phyloP scores from a whole-genome alignment of 2,797 vertebrate genomes.

The Scleropages formosus region DNA sequence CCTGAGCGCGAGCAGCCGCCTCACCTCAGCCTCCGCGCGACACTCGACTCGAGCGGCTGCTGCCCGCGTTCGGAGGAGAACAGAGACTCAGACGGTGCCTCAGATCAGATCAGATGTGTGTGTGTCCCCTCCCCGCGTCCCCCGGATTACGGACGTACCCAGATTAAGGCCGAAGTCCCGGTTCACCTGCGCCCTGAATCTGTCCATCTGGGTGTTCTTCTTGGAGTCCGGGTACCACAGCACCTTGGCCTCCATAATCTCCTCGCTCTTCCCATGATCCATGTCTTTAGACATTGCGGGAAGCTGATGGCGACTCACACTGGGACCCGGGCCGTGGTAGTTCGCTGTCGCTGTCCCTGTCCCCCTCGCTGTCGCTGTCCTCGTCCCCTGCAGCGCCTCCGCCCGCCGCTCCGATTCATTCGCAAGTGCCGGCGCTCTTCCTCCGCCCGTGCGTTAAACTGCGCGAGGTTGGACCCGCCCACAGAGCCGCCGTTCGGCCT shows the following conservation, averaged over 20 bases:
- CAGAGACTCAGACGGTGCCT: too few species aligned
- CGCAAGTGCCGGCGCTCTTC: constrained; percentile 26
- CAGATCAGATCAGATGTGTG: too few species aligned
- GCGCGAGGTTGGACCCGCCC: constrained; percentile 40
- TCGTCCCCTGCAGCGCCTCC: neutral
- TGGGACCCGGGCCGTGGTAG: too few species aligned
- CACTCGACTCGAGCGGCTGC: too few species aligned
- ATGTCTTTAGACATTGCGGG: constrained; percentile 72
- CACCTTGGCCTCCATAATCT: constrained; percentile 84
- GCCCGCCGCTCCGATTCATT: constrained; percentile 5
- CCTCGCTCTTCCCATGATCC: constrained; percentile 65
- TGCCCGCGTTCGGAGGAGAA: too few species aligned
- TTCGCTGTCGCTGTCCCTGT: neutral
- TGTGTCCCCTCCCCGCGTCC: neutral
- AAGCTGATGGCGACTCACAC: neutral
- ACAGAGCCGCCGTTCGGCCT: neutral
- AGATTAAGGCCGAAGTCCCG: constrained; percentile 76
- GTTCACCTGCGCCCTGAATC: constrained; percentile 79
- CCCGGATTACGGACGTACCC: constrained; percentile 70
- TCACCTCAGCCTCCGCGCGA: too few species aligned
- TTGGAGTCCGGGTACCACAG: constrained; percentile 95
- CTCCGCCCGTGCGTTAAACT: constrained; percentile 32
- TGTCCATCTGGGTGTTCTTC: constrained; percentile 86
- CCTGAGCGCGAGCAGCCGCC: too few species aligned
- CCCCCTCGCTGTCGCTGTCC: neutral